Conservation (phyloP, 1,140 invertebrate genomes). For the Prorops nasuta region DNA sequence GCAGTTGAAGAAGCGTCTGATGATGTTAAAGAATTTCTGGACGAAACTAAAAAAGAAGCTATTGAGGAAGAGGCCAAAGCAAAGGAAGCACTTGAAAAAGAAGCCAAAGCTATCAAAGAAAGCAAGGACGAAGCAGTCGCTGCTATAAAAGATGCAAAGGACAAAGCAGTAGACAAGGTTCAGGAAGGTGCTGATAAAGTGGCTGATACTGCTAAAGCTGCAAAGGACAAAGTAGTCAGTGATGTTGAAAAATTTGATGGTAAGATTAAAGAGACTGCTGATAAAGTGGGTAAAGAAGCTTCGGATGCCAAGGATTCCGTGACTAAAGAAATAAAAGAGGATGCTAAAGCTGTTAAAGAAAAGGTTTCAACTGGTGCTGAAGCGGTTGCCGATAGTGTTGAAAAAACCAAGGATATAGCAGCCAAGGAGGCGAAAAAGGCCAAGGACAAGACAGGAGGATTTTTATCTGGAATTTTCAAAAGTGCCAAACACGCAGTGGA, state of each 20-base stretch:
- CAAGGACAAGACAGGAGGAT: constrained; percentile 26
- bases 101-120: no score
- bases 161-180: constrained; percentile 13
- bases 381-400: neutral
- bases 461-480: constrained; percentile 30
- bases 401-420: constrained; percentile 7
- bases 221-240: constrained; percentile 17
- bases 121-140: constrained; percentile 17
- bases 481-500: constrained; percentile 27
- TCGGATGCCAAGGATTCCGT: constrained; percentile 13
- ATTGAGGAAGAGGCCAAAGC: constrained; percentile 5
- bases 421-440: constrained; percentile 19
- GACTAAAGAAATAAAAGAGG: constrained; percentile 14
- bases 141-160: constrained; percentile 11
- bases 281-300: neutral
- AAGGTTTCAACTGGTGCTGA: constrained; percentile 8
- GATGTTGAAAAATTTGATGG: constrained; percentile 10
- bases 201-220: constrained; percentile 7
- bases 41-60: constrained; percentile 25
- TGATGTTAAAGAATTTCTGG: constrained; percentile 23
- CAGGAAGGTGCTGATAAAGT: constrained; percentile 11
- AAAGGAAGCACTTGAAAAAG: no score
- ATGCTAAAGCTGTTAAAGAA: constrained; percentile 10
- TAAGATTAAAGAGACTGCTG: neutral
- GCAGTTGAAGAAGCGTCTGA: constrained; percentile 7